A percentile compares a stretch with the other conserved stretches of the same genome.
These are phyloP conservation scores for Sesia bembeciformis DNA, from an alignment of 2,888 invertebrate genomes.

Conservation along the genomic window DNA sequence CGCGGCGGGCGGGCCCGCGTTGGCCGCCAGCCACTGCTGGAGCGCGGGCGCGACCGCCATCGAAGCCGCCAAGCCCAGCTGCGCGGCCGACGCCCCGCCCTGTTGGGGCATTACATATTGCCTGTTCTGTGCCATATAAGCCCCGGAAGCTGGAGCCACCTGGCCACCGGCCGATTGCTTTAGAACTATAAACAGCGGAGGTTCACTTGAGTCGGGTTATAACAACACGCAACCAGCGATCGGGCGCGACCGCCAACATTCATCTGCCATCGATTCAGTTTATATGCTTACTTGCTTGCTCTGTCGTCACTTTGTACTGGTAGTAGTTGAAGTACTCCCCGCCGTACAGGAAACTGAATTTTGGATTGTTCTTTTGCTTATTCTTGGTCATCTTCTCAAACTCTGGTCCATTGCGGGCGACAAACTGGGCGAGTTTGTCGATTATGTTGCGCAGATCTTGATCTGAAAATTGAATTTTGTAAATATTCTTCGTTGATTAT, in stretches of 20 bases:
- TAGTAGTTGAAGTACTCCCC: constrained; percentile 97
- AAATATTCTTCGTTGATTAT: not conserved
- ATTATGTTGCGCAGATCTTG: constrained; percentile 97
- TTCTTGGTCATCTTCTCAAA: constrained; percentile 99
- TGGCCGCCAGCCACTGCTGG: constrained; percentile 62
- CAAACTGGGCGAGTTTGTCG: constrained; percentile 98
- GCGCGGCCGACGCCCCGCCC: constrained; percentile 71
- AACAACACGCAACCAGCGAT: constrained; percentile 55
- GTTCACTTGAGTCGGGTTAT: constrained; percentile 67
- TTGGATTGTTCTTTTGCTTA: constrained; percentile 98
- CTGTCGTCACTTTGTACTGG: constrained; percentile 95
- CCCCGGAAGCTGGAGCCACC: constrained; percentile 66
- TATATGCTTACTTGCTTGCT: constrained; percentile 90
- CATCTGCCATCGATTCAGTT: constrained; percentile 30
- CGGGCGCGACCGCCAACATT: constrained; percentile 43
- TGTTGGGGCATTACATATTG: constrained; percentile 75
- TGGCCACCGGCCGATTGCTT: constrained; percentile 79
- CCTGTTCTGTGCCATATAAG: constrained; percentile 74
- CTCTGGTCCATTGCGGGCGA: constrained; percentile 99
- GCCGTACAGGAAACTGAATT: constrained; percentile 97
- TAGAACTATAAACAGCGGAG: constrained; percentile 81
- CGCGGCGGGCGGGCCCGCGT: constrained; percentile 35
- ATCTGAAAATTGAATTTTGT: constrained; percentile 70
- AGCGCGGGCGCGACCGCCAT: constrained; percentile 65
- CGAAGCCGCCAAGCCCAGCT: constrained; percentile 70